Evolutionary conservation across 2,888 invertebrate genomes (phyloP), one percentile per base, ranked within the genome.

Genomic region (Ophion ventricosus): DNA sequence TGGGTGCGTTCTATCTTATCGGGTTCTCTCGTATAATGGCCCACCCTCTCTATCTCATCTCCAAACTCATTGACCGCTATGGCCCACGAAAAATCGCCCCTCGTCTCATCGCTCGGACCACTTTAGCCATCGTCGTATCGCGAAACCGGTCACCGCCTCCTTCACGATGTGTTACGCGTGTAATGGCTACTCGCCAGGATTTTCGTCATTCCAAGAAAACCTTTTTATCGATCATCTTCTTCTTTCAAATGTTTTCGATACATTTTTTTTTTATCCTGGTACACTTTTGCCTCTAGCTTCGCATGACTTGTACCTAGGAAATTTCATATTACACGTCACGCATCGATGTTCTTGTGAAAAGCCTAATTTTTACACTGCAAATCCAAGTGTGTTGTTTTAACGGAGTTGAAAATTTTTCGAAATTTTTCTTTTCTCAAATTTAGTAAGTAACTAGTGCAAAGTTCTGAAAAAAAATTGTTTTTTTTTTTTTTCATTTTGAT

Each of bases 41-140:
- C 75, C 63, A 40, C 73, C 64, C 66, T 75, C 59, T 63, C 83
- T 85, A 86, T 86, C 86, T 85, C 86, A 86, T 85, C 85, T 83
- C 76, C 49, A 63, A 75, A 57, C 85, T 78, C 79, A 80, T 83
- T 85, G 81, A 83, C 78, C 83, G 67, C 56, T 54, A 40, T 61
- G 73, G 59, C 29, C 75, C 72, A 72, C 74, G 66, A 84, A 73
- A 82, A 82, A 74, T 49, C 70, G 49, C 66, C 79, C 66, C 14
- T 73, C 83, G 43, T 40, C 59, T 67, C 67, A 70, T 80, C 81
- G 56, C 61, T 49, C 66, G 29, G 63, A 59, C 78, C 74, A 70
- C 74, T 78, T 64, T 78, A 35, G 76, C 20, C 70, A 76, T 81
- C 72, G 64, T 77, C 72, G 63, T 76, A 75, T 76, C 69, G 64